Percentiles rank a stretch among this genome's conserved stretches.
phyloP scores from a whole-genome alignment of 2,113 vertebrate genomes.

The Terrapene triunguis region DNA sequence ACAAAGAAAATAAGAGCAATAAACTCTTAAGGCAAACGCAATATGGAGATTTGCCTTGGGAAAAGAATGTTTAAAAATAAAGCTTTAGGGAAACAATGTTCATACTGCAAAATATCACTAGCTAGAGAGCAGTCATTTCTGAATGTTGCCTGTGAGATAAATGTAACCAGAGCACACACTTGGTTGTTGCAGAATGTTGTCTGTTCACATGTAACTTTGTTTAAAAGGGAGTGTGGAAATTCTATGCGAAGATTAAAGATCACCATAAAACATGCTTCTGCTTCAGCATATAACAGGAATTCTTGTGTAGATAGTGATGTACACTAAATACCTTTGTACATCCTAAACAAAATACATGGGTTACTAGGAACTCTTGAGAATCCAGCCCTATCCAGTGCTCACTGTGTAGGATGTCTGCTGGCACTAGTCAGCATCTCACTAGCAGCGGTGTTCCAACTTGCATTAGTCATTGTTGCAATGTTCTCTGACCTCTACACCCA shows the following conservation, averaged over 20 bases:
- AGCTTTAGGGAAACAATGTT: conserved; percentile 1
- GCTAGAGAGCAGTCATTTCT: background rate
- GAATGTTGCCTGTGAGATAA: background rate
- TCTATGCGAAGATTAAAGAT: background rate
- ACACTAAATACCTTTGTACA: background rate
- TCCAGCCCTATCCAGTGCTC: background rate
- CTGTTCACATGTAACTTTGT: background rate
- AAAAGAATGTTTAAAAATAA: conserved; percentile 49
- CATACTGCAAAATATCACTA: background rate
- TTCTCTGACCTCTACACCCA: background rate
- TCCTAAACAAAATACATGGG: background rate
- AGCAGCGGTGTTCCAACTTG: accelerated
- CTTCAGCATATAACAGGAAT: background rate
- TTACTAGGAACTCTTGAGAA: background rate
- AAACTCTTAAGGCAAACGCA: conserved; percentile 25
- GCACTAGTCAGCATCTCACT: accelerated
- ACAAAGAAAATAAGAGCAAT: conserved; percentile 43
- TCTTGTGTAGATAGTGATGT: background rate
- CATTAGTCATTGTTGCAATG: background rate
- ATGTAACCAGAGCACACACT: background rate
- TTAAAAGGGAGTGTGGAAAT: background rate
- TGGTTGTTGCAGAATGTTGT: background rate
- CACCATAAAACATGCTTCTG: background rate
- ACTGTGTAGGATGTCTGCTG: accelerated
- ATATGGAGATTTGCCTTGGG: background rate